Conservation (phyloP, 2,888 invertebrate genomes). For the Nomada fucata region DNA sequence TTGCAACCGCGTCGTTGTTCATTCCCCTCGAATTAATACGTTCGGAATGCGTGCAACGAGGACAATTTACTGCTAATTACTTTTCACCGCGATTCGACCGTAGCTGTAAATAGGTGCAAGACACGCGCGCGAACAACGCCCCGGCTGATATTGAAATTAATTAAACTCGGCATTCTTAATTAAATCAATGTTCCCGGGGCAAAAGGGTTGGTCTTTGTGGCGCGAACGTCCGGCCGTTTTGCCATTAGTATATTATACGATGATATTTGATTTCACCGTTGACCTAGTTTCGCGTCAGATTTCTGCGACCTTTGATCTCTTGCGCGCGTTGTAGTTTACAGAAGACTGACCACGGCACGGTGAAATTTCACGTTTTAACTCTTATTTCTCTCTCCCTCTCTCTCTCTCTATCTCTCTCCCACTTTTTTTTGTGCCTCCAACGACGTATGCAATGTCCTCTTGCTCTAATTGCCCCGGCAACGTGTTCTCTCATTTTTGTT, state of each 20-base stretch:
- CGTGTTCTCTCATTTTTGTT: conserved; percentile 58
- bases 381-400: neutral
- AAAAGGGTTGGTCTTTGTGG: conserved; percentile 40
- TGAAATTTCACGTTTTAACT: conserved; percentile 44
- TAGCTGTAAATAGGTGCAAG: conserved; percentile 42
- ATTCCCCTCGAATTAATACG: conserved; percentile 15
- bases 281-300: conserved; percentile 52
- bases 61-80: conserved; percentile 71
- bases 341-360: conserved; percentile 47
- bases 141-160: conserved; percentile 46
- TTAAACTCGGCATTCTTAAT: conserved; percentile 53
- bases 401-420: no score
- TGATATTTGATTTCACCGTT: conserved; percentile 65
- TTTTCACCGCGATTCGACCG: conserved; percentile 35
- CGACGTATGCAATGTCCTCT: conserved; percentile 48
- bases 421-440: neutral
- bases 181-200: conserved; percentile 37
- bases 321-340: conserved; percentile 53
- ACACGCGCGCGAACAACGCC: neutral
- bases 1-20: neutral
- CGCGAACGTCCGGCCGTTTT: neutral
- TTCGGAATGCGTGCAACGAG: conserved; percentile 16
- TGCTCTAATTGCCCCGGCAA: conserved; percentile 65
- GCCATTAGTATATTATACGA: conserved; percentile 29
- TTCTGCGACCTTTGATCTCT: conserved; percentile 59